Conservation (phyloP, 2,797 vertebrate species). For the Brachyalestes nurse region DNA sequence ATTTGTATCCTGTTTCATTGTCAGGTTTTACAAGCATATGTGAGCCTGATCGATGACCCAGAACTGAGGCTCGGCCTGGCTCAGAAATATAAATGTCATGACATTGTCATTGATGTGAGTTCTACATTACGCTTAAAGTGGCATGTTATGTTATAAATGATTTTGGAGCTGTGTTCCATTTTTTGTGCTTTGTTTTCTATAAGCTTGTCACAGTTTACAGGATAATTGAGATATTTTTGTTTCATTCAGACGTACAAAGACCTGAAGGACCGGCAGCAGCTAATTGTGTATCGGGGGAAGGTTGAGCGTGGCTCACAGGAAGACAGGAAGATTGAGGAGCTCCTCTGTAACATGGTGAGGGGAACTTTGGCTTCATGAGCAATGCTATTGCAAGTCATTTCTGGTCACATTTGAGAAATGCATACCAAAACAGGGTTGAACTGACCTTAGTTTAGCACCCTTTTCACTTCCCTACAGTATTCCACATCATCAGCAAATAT, state of each 20-base stretch:
- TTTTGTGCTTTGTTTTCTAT: not conserved
- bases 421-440: not conserved
- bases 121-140: not conserved
- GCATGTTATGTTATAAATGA: not conserved
- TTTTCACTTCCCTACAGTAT: not conserved
- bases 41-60: constrained; percentile 87
- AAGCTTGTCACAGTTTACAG: not conserved
- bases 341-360: constrained; percentile 85
- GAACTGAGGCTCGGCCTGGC: constrained; percentile 86
- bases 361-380: not conserved
- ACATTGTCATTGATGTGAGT: constrained; percentile 91
- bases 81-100: constrained; percentile 94
- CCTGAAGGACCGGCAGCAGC: constrained; percentile 89
- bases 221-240: constrained; percentile 21
- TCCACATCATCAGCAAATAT: not conserved
- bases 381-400: not conserved
- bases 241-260: constrained; percentile 86
- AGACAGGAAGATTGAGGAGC: constrained; percentile 85
- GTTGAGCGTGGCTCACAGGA: constrained; percentile 85
- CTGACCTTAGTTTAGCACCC: not conserved
- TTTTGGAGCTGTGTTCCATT: not conserved
- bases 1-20: not conserved
- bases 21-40: constrained; percentile 91
- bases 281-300: constrained; percentile 86
- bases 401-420: constrained; percentile 8